Percentiles rank a stretch among this genome's conserved stretches.
phyloP scores from a whole-genome alignment of 2,797 vertebrate species.

The Lutjanus campechanus region DNA sequence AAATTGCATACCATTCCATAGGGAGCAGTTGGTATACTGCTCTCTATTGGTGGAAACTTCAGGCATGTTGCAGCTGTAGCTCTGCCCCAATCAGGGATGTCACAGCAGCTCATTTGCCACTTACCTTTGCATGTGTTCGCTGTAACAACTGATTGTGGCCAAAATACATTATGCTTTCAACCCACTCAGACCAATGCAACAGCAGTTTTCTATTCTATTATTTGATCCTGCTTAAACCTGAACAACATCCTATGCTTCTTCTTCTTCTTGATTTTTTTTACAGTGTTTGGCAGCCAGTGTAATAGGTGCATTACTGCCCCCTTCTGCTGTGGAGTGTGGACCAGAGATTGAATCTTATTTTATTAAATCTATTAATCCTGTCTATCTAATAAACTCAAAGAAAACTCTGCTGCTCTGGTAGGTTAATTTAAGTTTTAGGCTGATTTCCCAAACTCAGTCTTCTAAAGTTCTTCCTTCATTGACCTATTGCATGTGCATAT shows the following conservation, averaged over 20 bases:
- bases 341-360: no score
- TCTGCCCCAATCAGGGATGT: neutral
- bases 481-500: no score
- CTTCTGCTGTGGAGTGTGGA: no score
- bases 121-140: neutral
- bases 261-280: no score
- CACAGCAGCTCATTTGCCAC: neutral
- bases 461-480: no score
- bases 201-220: neutral
- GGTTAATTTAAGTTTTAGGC: no score
- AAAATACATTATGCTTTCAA: neutral
- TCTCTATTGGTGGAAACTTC: constrained; percentile 26
- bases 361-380: no score
- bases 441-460: no score
- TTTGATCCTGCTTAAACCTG: neutral
- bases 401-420: no score
- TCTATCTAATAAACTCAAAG: no score
- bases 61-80: constrained; percentile 9
- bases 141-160: neutral
- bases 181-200: neutral
- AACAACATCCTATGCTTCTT: neutral
- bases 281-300: no score
- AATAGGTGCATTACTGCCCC: no score
- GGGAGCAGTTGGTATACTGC: neutral
- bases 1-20: neutral